Evolutionary conservation across 2,888 invertebrate genomes (phyloP).

Genomic region (Arctia plantaginis): DNA sequence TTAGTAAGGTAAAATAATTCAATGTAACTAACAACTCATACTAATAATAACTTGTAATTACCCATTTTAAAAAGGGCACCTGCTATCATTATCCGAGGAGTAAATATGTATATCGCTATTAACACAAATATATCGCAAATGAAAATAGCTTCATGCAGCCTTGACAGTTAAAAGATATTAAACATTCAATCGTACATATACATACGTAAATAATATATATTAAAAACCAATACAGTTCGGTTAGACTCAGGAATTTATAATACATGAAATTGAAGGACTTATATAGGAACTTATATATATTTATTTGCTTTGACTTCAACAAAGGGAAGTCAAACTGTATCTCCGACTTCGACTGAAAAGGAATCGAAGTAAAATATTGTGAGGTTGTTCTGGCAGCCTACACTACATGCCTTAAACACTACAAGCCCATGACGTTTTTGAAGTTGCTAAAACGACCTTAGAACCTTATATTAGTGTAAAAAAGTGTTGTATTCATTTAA

Average conservation of each 20-base stretch:
- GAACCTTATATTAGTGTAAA: too few relatives aligned
- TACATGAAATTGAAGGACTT: slow-evolving; percentile 34
- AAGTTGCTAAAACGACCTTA: too few relatives aligned
- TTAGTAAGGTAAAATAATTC: not conserved
- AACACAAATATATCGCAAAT: slow-evolving; percentile 1
- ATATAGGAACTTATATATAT: too few relatives aligned
- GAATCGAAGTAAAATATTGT: not conserved
- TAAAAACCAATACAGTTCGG: slow-evolving; percentile 37
- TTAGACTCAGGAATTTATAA: slow-evolving; percentile 31
- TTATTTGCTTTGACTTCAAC: slow-evolving; percentile 14
- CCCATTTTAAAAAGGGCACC: not conserved
- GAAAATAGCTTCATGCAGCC: slow-evolving; percentile 9
- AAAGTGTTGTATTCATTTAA: too few relatives aligned
- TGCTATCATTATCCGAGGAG: not conserved
- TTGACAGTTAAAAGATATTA: slow-evolving; percentile 27
- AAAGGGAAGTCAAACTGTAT: not conserved
- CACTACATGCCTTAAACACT: too few relatives aligned
- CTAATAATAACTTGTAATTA: too few relatives aligned
- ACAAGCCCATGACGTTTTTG: not conserved
- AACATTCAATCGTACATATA: slow-evolving; percentile 17
- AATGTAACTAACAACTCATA: not conserved
- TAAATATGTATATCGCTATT: not conserved
- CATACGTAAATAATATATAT: not conserved
- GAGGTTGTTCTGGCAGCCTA: too few relatives aligned
- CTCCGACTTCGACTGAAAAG: slow-evolving; percentile 15